phyloP scores from a whole-genome alignment of 2,113 vertebrate species.

The Chinchilla lanigera region DNA sequence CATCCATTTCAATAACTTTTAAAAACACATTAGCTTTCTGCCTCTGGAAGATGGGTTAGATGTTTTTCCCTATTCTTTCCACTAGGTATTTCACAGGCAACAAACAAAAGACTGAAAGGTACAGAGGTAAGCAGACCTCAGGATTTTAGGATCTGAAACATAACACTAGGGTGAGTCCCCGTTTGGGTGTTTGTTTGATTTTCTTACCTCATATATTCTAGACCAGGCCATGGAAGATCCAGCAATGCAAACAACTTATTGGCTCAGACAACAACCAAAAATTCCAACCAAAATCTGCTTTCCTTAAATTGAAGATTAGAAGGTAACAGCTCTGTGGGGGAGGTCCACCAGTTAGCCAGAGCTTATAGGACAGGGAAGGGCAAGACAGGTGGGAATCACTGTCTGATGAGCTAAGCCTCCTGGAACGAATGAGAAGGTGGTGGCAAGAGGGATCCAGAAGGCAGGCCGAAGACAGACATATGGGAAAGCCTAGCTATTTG shows the following conservation, averaged over 20 bases:
- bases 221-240: not conserved
- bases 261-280: not conserved
- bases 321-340: not conserved
- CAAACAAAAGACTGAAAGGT: slow-evolving; percentile 11
- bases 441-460: not conserved
- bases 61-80: not conserved
- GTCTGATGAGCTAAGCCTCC: not conserved
- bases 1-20: not conserved
- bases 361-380: not conserved
- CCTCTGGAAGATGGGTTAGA: not conserved
- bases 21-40: not conserved
- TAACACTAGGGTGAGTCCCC: not conserved
- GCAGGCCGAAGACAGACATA: not conserved
- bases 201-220: not conserved
- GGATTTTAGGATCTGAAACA: not conserved
- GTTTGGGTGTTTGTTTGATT: not conserved
- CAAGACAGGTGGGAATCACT: not conserved
- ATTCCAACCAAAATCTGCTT: not conserved
- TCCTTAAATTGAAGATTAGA: not conserved
- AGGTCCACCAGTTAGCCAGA: not conserved
- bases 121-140: not conserved
- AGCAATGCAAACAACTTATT: not conserved
- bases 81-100: not conserved
- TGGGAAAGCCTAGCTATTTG: not conserved
- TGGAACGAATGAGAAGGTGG: not conserved